These are phyloP conservation scores for Machimus rusticus DNA, from an alignment of 2,888 invertebrate species.

Conservation along the genomic window DNA sequence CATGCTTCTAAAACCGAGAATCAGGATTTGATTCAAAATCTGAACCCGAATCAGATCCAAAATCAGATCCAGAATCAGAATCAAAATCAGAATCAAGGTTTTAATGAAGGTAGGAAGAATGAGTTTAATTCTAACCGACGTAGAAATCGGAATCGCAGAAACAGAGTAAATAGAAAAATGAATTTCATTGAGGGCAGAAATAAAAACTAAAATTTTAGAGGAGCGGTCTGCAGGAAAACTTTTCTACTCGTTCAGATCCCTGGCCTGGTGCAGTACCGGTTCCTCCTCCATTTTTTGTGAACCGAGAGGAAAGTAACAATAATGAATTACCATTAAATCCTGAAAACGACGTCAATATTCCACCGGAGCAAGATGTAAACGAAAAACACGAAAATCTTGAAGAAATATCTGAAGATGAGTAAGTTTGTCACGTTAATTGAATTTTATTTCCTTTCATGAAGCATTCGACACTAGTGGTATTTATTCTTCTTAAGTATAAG, in stretches of 20 bases:
- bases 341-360: constrained; percentile 43
- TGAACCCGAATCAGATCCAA: neutral
- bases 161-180: constrained; percentile 37
- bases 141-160: constrained; percentile 15
- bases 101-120: constrained; percentile 25
- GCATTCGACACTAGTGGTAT: neutral
- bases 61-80: neutral
- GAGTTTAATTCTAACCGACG: constrained; percentile 14
- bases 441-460: constrained; percentile 7
- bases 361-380: neutral
- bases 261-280: constrained; percentile 42
- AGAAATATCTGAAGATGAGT: constrained; percentile 61
- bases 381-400: constrained; percentile 54
- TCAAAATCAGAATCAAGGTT: neutral
- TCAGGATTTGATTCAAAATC: neutral
- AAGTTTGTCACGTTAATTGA: constrained; percentile 50
- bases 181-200: constrained; percentile 22
- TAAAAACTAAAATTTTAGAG: constrained; percentile 37
- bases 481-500: neutral
- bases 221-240: constrained; percentile 23
- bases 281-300: neutral
- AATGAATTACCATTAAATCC: neutral
- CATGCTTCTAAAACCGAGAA: constrained; percentile 62
- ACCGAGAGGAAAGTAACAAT: neutral
- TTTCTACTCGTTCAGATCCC: neutral